Evolutionary conservation across 2,888 invertebrate species (phyloP).

Genomic region (Diaperis boleti): DNA sequence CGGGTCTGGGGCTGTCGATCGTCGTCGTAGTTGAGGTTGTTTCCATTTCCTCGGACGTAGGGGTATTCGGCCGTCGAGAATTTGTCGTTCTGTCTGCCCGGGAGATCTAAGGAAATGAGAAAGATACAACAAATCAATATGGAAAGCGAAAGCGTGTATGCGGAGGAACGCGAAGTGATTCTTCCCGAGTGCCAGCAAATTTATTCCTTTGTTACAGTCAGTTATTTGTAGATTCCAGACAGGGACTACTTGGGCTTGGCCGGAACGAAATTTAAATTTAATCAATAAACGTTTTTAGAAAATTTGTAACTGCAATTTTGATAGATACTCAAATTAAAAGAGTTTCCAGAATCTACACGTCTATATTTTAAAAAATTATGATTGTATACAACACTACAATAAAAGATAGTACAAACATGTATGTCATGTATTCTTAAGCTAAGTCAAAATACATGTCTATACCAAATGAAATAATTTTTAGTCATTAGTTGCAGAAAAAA

Average conservation of each 20-base stretch:
- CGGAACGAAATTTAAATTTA: too few species aligned
- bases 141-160: too few species aligned
- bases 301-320: too few species aligned
- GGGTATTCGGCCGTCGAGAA: constrained; percentile 61
- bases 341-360: too few species aligned
- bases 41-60: constrained; percentile 56
- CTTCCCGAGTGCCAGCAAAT: too few species aligned
- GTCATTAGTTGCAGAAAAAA: constrained; percentile 41
- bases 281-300: too few species aligned
- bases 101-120: constrained; percentile 51
- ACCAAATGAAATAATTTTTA: constrained; percentile 32
- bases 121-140: background rate
- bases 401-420: constrained; percentile 46
- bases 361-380: constrained; percentile 28
- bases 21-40: constrained; percentile 56
- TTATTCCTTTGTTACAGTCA: too few species aligned
- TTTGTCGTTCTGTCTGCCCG: constrained; percentile 63
- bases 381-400: constrained; percentile 37
- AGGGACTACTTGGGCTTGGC: too few species aligned
- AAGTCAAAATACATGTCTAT: constrained; percentile 42
- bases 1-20: constrained; percentile 55
- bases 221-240: too few species aligned
- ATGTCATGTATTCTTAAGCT: constrained; percentile 43
- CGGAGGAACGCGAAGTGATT: too few species aligned
- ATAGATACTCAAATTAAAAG: too few species aligned